These are phyloP conservation scores for Pseudococcus longispinus DNA, from an alignment of 2,888 invertebrate genomes.

Conservation along the genomic window DNA sequence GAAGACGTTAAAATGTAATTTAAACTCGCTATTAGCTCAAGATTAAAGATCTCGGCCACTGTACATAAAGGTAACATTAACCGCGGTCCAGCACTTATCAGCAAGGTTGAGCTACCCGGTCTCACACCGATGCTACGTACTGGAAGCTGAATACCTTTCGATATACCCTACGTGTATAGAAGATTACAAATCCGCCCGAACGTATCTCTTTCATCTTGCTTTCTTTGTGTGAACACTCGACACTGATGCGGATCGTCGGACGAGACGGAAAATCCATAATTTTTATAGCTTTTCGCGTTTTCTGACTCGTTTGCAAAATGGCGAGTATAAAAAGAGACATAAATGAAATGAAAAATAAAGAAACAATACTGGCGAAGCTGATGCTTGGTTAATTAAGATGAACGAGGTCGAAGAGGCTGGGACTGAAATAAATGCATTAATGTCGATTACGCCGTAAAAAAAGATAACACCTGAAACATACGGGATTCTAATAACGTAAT, in stretches of 20 bases:
- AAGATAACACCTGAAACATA: conserved; percentile 50
- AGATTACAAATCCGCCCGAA: no score
- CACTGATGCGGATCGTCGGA: no score
- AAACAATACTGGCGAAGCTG: conserved; percentile 26
- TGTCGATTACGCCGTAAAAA: conserved; percentile 50
- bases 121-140: not conserved
- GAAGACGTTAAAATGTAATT: conserved; percentile 44
- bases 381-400: conserved; percentile 42
- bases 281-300: not conserved
- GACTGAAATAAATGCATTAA: conserved; percentile 53
- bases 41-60: conserved; percentile 44
- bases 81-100: not conserved
- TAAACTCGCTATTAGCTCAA: conserved; percentile 41
- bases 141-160: not conserved
- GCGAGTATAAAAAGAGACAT: not conserved
- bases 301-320: not conserved
- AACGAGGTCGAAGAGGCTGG: conserved; percentile 41
- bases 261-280: not conserved
- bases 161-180: no score
- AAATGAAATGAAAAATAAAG: not conserved
- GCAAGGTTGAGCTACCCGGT: not conserved
- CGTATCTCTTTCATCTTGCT: no score
- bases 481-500: conserved; percentile 55
- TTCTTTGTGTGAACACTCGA: no score
- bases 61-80: conserved; percentile 40